Percentiles rank a stretch among this genome's conserved stretches.
Evolutionary conservation across 2,888 invertebrate genomes (phyloP).

Genomic region (Flexamia atlantica): DNA sequence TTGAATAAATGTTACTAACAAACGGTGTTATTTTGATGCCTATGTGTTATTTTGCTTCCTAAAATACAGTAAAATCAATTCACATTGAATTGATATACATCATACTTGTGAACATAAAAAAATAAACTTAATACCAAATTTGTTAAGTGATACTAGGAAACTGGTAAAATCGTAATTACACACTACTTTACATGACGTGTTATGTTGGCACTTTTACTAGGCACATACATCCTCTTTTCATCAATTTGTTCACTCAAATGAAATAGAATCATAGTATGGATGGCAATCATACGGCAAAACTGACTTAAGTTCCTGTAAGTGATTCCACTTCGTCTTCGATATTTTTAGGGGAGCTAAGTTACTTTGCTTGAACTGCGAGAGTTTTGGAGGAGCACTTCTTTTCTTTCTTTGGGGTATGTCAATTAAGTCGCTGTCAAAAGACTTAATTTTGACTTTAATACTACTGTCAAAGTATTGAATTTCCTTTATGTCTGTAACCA

Average conservation of each 20-base stretch:
- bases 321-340: constrained; percentile 59
- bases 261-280: constrained; percentile 55
- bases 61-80: too few species aligned
- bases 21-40: too few species aligned
- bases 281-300: constrained; percentile 60
- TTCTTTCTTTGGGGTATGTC: constrained; percentile 54
- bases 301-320: constrained; percentile 56
- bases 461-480: constrained; percentile 54
- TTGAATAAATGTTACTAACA: too few species aligned
- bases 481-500: constrained; percentile 40
- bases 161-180: too few species aligned
- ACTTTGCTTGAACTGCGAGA: constrained; percentile 7
- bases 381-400: constrained; percentile 4
- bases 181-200: too few species aligned
- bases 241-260: constrained; percentile 18
- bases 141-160: too few species aligned
- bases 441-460: constrained; percentile 58
- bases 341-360: constrained; percentile 8
- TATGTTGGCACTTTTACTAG: too few species aligned
- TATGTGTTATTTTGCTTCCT: too few species aligned
- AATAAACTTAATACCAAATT: too few species aligned
- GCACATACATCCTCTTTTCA: too few species aligned
- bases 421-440: constrained; percentile 56
- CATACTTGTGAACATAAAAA: too few species aligned
- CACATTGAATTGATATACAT: too few species aligned